Evolutionary conservation across 2,797 vertebrate genomes (phyloP).

Genomic region (Agapornis canus): DNA sequence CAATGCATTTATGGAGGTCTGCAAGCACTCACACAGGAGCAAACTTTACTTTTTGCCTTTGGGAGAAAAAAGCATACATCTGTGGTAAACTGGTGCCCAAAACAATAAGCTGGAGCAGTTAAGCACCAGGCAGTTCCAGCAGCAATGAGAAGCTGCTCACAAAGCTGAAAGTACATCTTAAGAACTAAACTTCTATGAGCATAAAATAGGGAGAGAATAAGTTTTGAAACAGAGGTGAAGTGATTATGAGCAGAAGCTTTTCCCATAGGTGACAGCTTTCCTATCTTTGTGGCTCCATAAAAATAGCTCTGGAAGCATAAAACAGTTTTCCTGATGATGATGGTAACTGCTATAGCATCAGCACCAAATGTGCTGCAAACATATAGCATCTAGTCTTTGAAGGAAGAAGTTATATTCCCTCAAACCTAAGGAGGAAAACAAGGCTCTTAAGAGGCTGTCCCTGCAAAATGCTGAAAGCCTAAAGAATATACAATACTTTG

Average conservation of each 20-base stretch:
- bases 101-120: background rate
- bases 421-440: background rate
- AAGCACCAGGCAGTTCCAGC: background rate
- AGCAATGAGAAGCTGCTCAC: background rate
- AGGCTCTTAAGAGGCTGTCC: background rate
- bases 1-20: background rate
- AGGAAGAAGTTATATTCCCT: background rate
- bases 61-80: background rate
- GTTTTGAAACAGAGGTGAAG: background rate
- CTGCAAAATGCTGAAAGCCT: background rate
- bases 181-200: background rate
- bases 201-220: background rate
- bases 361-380: background rate
- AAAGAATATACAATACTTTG: background rate
- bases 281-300: background rate
- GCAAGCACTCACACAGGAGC: background rate
- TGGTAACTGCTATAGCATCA: background rate
- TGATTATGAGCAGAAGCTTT: background rate
- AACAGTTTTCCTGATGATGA: background rate
- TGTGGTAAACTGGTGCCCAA: background rate
- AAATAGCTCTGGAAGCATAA: background rate
- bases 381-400: background rate
- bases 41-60: background rate
- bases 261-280: background rate
- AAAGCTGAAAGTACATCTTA: background rate